Evolutionary conservation across 2,797 vertebrate genomes (phyloP).

Genomic region (Gymnoscopelus braueri): DNA sequence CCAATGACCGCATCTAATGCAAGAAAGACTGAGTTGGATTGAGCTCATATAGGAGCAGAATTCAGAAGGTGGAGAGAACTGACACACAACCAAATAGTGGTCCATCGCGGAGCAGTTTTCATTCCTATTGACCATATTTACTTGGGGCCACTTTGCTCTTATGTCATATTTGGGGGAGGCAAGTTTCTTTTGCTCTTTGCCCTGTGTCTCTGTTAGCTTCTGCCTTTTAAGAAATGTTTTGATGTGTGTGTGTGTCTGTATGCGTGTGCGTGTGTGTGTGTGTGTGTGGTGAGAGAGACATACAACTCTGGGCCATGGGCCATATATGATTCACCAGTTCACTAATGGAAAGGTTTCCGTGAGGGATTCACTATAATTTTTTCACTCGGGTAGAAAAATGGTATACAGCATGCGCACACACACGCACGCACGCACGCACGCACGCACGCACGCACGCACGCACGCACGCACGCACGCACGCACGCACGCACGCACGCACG

Average conservation of each 20-base stretch:
- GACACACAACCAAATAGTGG: no score
- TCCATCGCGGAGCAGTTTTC: no score
- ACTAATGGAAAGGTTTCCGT: conserved; percentile 47
- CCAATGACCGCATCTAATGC: no score
- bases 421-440: background rate
- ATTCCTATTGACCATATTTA: no score
- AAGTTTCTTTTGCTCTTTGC: conserved; percentile 37
- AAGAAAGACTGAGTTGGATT: no score
- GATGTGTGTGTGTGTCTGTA: conserved; percentile 7
- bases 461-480: background rate
- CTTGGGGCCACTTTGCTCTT: no score
- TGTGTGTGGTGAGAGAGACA: conserved; percentile 14
- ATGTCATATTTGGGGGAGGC: no score
- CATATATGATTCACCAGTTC: conserved; percentile 44
- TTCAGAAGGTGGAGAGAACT: no score
- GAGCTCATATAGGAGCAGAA: no score
- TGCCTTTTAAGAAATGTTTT: background rate
- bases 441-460: background rate
- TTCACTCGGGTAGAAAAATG: conserved; percentile 27
- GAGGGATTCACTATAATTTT: conserved; percentile 30
- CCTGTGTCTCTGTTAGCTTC: conserved; percentile 34
- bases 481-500: no score
- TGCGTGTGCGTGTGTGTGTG: background rate
- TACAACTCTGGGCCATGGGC: conserved; percentile 20
- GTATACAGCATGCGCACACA: background rate